phyloP scores from a whole-genome alignment of 2,888 invertebrate species.

The Agonopterix arenella region DNA sequence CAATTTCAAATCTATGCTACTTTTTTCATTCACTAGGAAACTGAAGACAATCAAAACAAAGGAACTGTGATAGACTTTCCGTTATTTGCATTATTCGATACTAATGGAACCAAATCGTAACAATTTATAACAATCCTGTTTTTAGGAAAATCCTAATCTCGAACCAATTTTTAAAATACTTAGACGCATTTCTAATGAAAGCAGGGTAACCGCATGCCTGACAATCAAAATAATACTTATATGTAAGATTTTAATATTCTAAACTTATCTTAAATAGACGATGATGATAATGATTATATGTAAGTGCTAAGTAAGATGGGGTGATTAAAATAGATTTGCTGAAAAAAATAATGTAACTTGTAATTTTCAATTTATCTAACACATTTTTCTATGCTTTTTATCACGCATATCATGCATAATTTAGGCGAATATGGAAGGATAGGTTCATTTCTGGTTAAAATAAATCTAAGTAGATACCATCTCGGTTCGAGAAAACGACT shows the following conservation, averaged over 20 bases:
- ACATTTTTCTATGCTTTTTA: too few relatives aligned
- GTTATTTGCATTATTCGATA: background rate
- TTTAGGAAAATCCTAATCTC: slow-evolving; percentile 33
- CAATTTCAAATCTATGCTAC: background rate
- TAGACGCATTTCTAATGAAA: slow-evolving; percentile 57
- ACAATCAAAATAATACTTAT: slow-evolving; percentile 47
- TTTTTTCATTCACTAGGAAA: slow-evolving; percentile 3
- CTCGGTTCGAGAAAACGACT: too few relatives aligned
- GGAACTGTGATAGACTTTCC: slow-evolving; percentile 37
- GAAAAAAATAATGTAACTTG: too few relatives aligned
- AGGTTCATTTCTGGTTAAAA: too few relatives aligned
- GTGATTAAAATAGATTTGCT: too few relatives aligned
- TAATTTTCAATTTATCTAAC: too few relatives aligned
- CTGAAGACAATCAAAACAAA: slow-evolving; percentile 16
- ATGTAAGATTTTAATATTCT: slow-evolving; percentile 42
- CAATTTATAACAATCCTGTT: too few relatives aligned
- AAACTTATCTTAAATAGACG: slow-evolving; percentile 18
- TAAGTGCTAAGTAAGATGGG: too few relatives aligned
- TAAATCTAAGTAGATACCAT: too few relatives aligned
- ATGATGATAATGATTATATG: too few relatives aligned
- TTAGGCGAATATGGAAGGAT: too few relatives aligned
- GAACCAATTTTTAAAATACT: slow-evolving; percentile 59
- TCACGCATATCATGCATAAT: too few relatives aligned
- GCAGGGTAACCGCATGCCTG: slow-evolving; percentile 69
- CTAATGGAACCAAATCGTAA: background rate